phyloP scores from a whole-genome alignment of 1,140 invertebrate species.

The Nasonia vitripennis region DNA sequence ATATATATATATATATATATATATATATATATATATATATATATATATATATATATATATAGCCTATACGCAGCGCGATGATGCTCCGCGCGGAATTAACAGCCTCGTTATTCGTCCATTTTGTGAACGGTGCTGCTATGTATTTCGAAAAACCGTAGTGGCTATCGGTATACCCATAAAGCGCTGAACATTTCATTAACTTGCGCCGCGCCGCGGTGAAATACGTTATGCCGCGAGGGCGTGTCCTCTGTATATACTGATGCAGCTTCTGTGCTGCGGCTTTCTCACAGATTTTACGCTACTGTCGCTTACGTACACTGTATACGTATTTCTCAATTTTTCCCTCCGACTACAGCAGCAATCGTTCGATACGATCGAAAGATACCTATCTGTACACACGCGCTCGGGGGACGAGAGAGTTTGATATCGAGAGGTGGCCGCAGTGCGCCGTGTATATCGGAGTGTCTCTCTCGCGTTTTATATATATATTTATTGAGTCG shows the following conservation, averaged over 20 bases:
- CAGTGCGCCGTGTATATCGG: no score
- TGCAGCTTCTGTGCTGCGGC: not conserved
- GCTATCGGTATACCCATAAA: not conserved
- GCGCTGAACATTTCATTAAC: conserved; percentile 17
- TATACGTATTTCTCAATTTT: not conserved
- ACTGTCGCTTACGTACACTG: not conserved
- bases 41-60: not conserved
- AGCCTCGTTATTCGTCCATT: not conserved
- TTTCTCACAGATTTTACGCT: not conserved
- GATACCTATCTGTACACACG: not conserved
- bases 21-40: no score
- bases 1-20: no score
- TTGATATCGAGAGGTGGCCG: no score
- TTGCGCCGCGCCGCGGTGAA: not conserved
- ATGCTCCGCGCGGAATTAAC: no score
- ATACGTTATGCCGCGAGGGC: conserved; percentile 21
- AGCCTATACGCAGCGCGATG: no score
- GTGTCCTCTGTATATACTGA: not conserved
- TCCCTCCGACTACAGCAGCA: not conserved
- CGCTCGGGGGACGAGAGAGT: no score
- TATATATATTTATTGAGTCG: not conserved
- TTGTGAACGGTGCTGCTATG: no score
- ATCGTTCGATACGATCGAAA: not conserved
- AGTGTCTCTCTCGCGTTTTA: not conserved
- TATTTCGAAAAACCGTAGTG: not conserved